Evolutionary conservation across 2,888 invertebrate species (phyloP), one percentile per base, ranked within the genome.

Genomic region (Thecocarcelia acutangulata): DNA sequence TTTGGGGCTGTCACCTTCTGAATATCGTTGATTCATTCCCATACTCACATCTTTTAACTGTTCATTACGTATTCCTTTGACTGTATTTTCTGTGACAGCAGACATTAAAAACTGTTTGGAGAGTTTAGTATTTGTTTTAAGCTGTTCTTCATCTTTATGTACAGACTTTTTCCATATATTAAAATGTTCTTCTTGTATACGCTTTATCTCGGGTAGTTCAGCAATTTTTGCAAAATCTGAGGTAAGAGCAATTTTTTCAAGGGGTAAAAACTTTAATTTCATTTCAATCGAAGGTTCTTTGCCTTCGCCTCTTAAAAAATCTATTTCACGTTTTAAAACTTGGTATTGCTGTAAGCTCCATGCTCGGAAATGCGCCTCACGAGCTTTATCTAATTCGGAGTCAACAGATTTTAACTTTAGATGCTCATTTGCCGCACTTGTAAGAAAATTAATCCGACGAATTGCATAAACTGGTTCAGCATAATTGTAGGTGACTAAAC

Each of bases 261-360:
- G 79, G 0, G 88, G 87, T 37, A 86, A 75, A 15, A 86, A 84
- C 75, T 87, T 87, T 0, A 85, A 78, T 40, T 87, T 44, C 37
- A 87, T 84, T 58, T 86, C 87, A 3, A 81, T 19, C 3, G 89
- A 79, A 0, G 89, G 88, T 37, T 85, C 75, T 40, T 84, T 85
- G 21, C 89, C 89, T 44, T 85, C 86, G 15, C 80, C 84, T 3
- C 84, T 83, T 33, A 89, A 50, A 0, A 85, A 85, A 9, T 88
- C 87, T 66, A 88, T 63, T 42, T 89, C 89, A 11, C 61, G 13
- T 0, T 86, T 85, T 44, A 89, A 58, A 3, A 84, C 87, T 66
- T 86, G 86, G 37, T 86, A 89, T 6, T 87, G 88, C 37, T 89
- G 87, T 40, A 88, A 84, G 24, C 87, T 87, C 88, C 89, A 89